Base-by-base conservation (phyloP, 1,140 invertebrate genomes). In the Ctenoplectra terminalis region DNA sequence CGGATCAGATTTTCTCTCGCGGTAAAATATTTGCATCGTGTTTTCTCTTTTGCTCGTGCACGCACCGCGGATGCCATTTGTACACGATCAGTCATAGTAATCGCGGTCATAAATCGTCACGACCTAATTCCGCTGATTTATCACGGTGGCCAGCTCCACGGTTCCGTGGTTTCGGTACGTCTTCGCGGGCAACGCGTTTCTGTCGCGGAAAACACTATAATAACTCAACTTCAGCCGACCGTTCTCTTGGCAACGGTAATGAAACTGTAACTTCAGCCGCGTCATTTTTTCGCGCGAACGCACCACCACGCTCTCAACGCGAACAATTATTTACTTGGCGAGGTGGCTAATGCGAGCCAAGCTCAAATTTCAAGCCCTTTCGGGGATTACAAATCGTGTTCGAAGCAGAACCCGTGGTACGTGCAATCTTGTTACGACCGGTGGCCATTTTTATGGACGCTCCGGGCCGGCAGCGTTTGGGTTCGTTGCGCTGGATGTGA, bases 151-250 rank as follows among this genome's bases (percentile, higher is more conserved):
- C 8, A 15, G 40, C 29, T 34, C 13, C 29, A 43, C 46, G 40
- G 43, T 17, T 4, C 31, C 8, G 8, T 6, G 26, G 34, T 20
- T 77, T 29, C 20, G 13, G 29, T 17, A 20, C 34, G 58, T 80
- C 58, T 73, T 80, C 77, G 56, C 31, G 6, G 20, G 11, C 23
- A 4, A 37, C 15, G 7, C 54, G 66, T 69, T 67, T 31, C 40
- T 58, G 54, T 58, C 75, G 76, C 34, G 11, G 56, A 11, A 54
- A 80, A 80, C 48, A 63, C 56, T 69, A 73, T 34, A 17, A 80
- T 80, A 80, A 80, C 37, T 80, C 77, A 80, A 50, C 77, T 63
- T 80, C 77, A 37, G 13, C 46, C 20, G 37, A 17, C 11, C 31
- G 43, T 26, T 23, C n/a, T 20, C n/a, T 5, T 11, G 15, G 20